phyloP scores from a whole-genome alignment of 2,888 invertebrate species.

The Meta bourneti region DNA sequence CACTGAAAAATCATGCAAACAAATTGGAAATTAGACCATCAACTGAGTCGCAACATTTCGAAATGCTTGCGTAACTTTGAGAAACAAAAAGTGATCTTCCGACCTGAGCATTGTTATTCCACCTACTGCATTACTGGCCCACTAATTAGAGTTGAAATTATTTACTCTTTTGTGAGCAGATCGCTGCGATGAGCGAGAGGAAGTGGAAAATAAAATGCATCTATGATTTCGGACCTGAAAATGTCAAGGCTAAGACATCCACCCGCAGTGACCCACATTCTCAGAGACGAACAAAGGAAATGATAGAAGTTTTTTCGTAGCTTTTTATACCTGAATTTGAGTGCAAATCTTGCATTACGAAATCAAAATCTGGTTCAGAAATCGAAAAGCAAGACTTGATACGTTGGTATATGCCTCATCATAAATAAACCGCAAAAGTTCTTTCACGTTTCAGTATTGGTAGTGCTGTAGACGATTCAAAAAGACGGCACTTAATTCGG shows the following conservation, averaged over 20 bases:
- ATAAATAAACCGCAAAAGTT: neutral
- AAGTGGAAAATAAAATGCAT: slow-evolving; percentile 5
- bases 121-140: slow-evolving; percentile 17
- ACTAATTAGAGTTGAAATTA: slow-evolving; percentile 18
- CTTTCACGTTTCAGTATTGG: neutral
- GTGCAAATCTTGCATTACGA: slow-evolving; percentile 18
- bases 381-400: neutral
- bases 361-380: slow-evolving; percentile 6
- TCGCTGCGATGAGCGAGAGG: slow-evolving; percentile 14
- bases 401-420: no score
- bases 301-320: neutral
- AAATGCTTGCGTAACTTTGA: slow-evolving; percentile 30
- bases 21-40: neutral
- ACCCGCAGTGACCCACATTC: slow-evolving; percentile 43
- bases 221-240: slow-evolving; percentile 8
- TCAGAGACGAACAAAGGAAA: slow-evolving; percentile 11
- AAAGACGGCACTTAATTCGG: neutral
- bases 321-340: slow-evolving; percentile 1
- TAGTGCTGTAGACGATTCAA: neutral
- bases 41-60: slow-evolving; percentile 5
- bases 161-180: slow-evolving; percentile 24
- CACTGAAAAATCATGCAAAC: neutral
- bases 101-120: slow-evolving; percentile 25
- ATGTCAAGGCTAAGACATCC: slow-evolving; percentile 53
- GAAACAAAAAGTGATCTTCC: slow-evolving; percentile 26